Evolutionary conservation across 2,888 invertebrate species (phyloP).

Genomic region (Drosophila colorata): DNA sequence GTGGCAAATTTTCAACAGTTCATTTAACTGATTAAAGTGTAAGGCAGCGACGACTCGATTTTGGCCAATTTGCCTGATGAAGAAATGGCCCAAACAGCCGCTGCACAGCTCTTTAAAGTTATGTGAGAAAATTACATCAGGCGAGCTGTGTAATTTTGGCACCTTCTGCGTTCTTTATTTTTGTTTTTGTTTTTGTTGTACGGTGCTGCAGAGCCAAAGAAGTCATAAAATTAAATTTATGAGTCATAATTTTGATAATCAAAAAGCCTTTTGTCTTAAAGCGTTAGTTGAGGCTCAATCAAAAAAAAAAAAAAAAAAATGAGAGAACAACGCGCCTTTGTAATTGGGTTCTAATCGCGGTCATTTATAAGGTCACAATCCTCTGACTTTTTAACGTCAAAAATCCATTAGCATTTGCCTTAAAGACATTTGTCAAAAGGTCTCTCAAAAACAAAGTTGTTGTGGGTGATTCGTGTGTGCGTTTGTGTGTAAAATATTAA

Average conservation of each 20-base stretch:
- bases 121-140: conserved; percentile 62
- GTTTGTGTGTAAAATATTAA: conserved; percentile 61
- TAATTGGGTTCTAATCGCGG: conserved; percentile 78
- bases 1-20: conserved; percentile 80
- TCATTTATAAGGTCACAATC: conserved; percentile 50
- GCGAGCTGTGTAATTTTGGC: conserved; percentile 63
- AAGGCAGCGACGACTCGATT: conserved; percentile 37
- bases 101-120: conserved; percentile 47
- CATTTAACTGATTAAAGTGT: conserved; percentile 79
- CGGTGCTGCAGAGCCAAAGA: conserved; percentile 25
- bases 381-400: conserved; percentile 14
- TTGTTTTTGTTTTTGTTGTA: conserved; percentile 19
- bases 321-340: conserved; percentile 35
- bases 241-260: conserved; percentile 72
- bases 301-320: too few species aligned
- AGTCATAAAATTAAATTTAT: conserved; percentile 81
- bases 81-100: conserved; percentile 39
- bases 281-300: conserved; percentile 36
- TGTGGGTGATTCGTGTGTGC: conserved; percentile 42
- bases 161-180: conserved; percentile 52
- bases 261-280: conserved; percentile 49
- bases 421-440: conserved; percentile 74
- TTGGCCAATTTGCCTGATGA: conserved; percentile 62
- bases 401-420: conserved; percentile 66
- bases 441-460: conserved; percentile 22